These are phyloP conservation scores for Aulostomus chinensis DNA, from an alignment of 2,797 vertebrate species.

Conservation along the genomic window DNA sequence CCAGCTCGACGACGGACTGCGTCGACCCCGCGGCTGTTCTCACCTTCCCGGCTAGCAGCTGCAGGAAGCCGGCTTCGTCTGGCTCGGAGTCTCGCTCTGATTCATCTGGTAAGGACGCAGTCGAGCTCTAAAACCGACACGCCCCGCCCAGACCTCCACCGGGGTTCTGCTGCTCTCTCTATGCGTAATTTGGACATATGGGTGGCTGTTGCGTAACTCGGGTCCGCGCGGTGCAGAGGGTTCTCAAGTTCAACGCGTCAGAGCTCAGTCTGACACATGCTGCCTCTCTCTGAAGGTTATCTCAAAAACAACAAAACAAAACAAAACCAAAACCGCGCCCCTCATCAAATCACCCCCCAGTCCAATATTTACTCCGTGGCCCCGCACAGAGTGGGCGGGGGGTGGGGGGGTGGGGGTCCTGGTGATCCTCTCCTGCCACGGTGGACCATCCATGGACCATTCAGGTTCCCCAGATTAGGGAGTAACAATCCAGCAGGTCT, in stretches of 20 bases:
- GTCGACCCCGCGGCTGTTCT: conserved; percentile 89
- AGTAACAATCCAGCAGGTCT: conserved; percentile 7
- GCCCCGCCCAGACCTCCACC: no score
- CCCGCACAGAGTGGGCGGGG: no score
- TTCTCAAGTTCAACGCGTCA: conserved; percentile 25
- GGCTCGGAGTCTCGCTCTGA: conserved; percentile 95
- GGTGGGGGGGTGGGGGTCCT: no score
- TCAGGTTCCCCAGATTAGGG: not conserved
- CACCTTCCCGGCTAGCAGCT: conserved; percentile 82
- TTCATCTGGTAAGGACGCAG: conserved; percentile 91
- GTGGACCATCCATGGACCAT: not conserved
- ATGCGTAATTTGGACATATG: conserved; percentile 57
- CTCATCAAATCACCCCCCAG: no score
- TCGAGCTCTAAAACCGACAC: conserved; percentile 29
- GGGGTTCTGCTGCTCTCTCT: no score
- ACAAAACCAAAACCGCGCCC: no score
- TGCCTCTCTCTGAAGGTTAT: no score
- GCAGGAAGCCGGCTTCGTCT: conserved; percentile 88
- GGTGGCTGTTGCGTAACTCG: conserved; percentile 53
- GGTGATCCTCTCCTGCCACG: conserved; percentile 23
- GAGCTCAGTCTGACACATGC: conserved; percentile 26
- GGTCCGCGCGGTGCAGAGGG: conserved; percentile 41
- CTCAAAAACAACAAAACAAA: no score
- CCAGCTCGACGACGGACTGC: conserved; percentile 73
- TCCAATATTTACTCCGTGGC: no score